Base-by-base conservation (phyloP, 2,888 invertebrate species). In the Nezara viridula region DNA sequence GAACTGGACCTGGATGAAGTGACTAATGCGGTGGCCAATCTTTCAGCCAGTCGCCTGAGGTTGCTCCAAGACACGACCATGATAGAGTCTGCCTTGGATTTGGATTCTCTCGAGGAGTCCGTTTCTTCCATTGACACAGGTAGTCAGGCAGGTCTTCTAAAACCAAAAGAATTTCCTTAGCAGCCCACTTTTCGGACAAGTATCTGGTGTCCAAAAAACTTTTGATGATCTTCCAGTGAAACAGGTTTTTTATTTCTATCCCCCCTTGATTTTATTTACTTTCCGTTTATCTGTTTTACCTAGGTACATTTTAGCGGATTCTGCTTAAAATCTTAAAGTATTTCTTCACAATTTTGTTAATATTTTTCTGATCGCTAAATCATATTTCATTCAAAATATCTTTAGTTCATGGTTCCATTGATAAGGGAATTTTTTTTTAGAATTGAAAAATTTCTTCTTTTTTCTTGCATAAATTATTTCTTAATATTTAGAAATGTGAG, bases 61-160 rank as follows among this genome's bases (percentile, higher is more conserved):
- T 94, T 97, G 92, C 94, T 97, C 92, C 97, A 96, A 92, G 97
- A 97, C 94, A 97, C 97, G 90, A 97, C 97, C 88, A 97, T 97
- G 97, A 97, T 97, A 92, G 97, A 97, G 93, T 97, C 97, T 89
- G 97, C 97, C 89, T 94, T 97, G 91, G 97, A 97, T 94, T 94
- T 97, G 92, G 97, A 97, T 93, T 97, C 97, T 91, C 94, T 97
- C 91, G 97, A 97, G 92, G 96, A 96, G 91, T 95, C 95, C 55
- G 92, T 92, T 6, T 92, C 92, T 4, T 95, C 95, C 92, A 94
- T 95, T 91, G 95, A 95, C 90, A 95, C 95, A 91, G 95, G 94
- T 91, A 95, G 95, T 92, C 95, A 95, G 92, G 94, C 95, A 44
- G 95, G 95, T 91, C 93, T 96, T 89, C 94, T 95, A 91, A 95